These are phyloP conservation scores for Tychaedon coryphoeus DNA, from an alignment of 2,113 vertebrate species.

Conservation along the genomic window DNA sequence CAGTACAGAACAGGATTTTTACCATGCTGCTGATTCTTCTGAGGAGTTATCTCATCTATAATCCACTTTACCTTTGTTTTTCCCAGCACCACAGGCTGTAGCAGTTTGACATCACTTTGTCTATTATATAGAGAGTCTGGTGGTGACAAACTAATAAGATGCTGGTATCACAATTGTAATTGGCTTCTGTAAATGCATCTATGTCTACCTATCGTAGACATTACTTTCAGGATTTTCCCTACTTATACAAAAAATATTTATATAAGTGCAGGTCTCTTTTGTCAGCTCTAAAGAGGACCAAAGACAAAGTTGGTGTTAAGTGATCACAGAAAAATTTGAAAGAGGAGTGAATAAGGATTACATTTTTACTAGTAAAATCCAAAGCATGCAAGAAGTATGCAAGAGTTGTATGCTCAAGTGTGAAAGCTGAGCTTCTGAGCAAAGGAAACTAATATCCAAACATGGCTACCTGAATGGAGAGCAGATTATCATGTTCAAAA, in stretches of 20 bases:
- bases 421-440: neutral
- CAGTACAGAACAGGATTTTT: neutral
- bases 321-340: neutral
- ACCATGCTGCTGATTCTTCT: neutral
- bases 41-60: neutral
- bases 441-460: neutral
- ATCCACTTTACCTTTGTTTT: neutral
- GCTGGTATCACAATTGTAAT: neutral
- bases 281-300: neutral
- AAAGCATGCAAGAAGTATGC: neutral
- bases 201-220: neutral
- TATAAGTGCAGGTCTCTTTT: neutral
- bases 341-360: neutral
- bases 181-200: neutral
- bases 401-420: neutral
- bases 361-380: neutral
- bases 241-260: neutral
- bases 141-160: neutral
- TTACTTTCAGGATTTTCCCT: neutral
- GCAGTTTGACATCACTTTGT: neutral
- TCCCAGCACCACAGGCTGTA: neutral
- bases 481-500: neutral
- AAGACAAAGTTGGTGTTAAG: neutral
- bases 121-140: neutral
- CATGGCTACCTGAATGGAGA: neutral